These are phyloP conservation scores for Exaiptasia diaphana DNA, from an alignment of 64 coral and sea anemone species.

Conservation along the genomic window DNA sequence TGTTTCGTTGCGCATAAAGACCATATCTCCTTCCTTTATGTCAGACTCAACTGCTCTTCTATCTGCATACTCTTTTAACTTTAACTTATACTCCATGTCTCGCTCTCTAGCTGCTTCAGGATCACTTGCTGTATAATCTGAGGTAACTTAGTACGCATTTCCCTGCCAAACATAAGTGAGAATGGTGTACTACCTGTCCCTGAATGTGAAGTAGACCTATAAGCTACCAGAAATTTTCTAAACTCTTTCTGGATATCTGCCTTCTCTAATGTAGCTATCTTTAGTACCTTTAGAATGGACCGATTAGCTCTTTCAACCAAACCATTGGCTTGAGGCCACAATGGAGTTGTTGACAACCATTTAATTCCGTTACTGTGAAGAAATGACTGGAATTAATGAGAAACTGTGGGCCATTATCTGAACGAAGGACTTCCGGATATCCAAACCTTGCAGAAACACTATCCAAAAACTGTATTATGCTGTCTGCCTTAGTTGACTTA, in stretches of 20 bases:
- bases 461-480: not conserved
- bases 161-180: conserved; percentile 34
- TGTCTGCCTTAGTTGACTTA: not conserved
- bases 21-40: conserved; percentile 15
- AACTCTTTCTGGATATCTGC: conserved; percentile 4
- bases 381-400: not conserved
- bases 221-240: conserved; percentile 34
- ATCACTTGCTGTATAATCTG: conserved; percentile 18
- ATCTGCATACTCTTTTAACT: conserved; percentile 24
- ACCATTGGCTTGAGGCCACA: conserved; percentile 14
- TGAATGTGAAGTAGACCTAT: conserved; percentile 18
- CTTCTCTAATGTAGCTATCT: conserved; percentile 33
- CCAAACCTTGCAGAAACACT: not conserved
- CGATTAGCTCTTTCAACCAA: not conserved
- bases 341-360: conserved; percentile 7
- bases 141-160: conserved; percentile 24
- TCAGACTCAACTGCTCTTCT: not conserved
- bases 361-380: not conserved
- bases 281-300: conserved; percentile 14
- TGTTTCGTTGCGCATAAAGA: conserved; percentile 8
- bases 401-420: not conserved
- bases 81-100: conserved; percentile 19
- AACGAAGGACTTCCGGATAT: not conserved
- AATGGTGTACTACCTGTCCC: not conserved
- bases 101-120: conserved; percentile 15